Base-by-base conservation (phyloP, 2,888 invertebrate species). In the Drosophila hamatofila region DNA sequence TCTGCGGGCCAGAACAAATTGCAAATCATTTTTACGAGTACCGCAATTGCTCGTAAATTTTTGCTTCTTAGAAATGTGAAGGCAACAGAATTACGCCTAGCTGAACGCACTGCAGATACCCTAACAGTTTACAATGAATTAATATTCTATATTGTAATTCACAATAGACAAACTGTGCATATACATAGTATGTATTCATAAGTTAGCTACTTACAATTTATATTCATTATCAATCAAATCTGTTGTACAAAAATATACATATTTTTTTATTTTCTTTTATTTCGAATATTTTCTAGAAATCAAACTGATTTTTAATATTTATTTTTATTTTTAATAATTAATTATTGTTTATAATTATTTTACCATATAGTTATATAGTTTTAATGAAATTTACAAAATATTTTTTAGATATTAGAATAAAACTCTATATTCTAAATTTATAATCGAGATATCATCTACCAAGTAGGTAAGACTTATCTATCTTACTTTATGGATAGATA, bases 1-100 rank as follows among this genome's bases (percentile, higher is more conserved):
- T 51, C 51, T 51, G n/a, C 37, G 39, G 8, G 14, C 37, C 42
- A 33, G 25, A 57, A 18, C 48, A 54, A 61, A 61, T 51, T 52
- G 75, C 76, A 62, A 76, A 76, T 76, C 64, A 76, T 67, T 76
- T 76, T 76, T 76, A 76, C 61, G 76, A 68, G 41, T 37, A 41
- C 52, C 65, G 59, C 75, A 70, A 60, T 58, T 67, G 52, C 57
- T 65, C 37, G 41, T 66, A 67, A 72, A 64, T 60, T 59, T 44
- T 44, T 33, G 42, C 57, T 48, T 58, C 60, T 70, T 65, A 18
- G 49, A 54, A 46, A 16, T 30, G 16, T 7, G 49, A 21, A 52
- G 35, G 44, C 51, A 46, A 33, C n/a, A n/a, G 21, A 11, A n/a
- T 23, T 27, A 11, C 8, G n/a, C 1, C 11, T 7, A 18, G 57